Base-by-base conservation (phyloP, 2,113 vertebrate genomes). In the Chaetops frenatus region DNA sequence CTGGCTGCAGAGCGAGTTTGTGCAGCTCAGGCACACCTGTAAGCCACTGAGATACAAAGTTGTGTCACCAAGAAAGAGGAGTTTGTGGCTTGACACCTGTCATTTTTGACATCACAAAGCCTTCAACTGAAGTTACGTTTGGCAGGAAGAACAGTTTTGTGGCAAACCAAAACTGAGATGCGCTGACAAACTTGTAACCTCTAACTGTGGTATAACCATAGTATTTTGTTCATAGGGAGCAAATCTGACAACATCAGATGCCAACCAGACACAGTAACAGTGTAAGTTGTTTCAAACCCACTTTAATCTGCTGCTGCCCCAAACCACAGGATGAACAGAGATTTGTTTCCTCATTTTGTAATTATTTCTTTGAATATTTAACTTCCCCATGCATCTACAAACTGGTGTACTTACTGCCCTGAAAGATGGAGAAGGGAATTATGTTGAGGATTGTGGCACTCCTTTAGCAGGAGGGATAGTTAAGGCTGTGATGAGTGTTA, bases 101-200 rank as follows among this genome's bases (percentile, higher is more conserved):
- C 23, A 15, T 18, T 90, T 94, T 36, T 87, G 91, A 71, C 58
- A 36, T 40, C 1, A 3, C 35, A 67, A 81, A 78, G n/a, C n/a
- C 65, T 84, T n/a, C 62, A 40, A 87, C 61, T 33, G 70, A 56
- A 71, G 13, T 28, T 57, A 3, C 9, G 47, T 57, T 67, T 81
- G 61, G 81, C 86, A 91, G 73, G 48, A 88, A 84, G 86, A 86
- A 62, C 33, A 33, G n/a, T n/a, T n/a, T n/a, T 60, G 81, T 87
- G 91, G 81, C 81, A 72, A 87, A 84, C 89, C 83, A 76, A 92
- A 89, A 69, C 3, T 35, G 70, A 89, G 81, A 80, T 89, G 44
- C 44, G n/a, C 4, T 79, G 78, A 76, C 57, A 72, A 78, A 51
- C 19, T 18, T 31, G 22, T 0, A 78, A 81, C 38, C 69, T 92